These are phyloP conservation scores for Daktulosphaira vitifoliae DNA, from an alignment of 1,140 invertebrate genomes.

Conservation along the genomic window DNA sequence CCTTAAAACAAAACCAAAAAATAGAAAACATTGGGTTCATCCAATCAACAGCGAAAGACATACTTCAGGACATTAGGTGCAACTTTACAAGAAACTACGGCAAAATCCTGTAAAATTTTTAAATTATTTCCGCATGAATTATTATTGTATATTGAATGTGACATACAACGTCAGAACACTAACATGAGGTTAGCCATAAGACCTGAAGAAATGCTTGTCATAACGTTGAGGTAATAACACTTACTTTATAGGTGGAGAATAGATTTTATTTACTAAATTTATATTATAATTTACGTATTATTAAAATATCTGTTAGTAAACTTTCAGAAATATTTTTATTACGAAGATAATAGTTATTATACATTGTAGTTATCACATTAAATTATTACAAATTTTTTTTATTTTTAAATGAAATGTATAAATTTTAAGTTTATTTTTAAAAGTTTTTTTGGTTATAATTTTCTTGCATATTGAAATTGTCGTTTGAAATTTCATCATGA, in stretches of 20 bases:
- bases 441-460: conserved; percentile 9
- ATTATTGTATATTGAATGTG: conserved; percentile 37
- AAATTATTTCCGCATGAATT: conserved; percentile 16
- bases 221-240: conserved; percentile 39
- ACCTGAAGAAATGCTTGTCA: conserved; percentile 41
- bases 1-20: background rate
- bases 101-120: conserved; percentile 30
- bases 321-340: background rate
- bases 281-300: too few species aligned
- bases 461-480: background rate
- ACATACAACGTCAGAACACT: conserved; percentile 42
- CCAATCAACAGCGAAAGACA: background rate
- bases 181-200: conserved; percentile 41
- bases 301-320: background rate
- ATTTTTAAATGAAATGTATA: background rate
- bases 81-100: background rate
- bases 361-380: background rate
- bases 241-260: background rate
- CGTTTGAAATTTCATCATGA: conserved; percentile 9
- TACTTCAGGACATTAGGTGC: background rate
- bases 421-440: background rate
- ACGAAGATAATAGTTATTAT: background rate
- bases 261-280: too few species aligned
- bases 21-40: conserved; percentile 1
- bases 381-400: too few species aligned